A percentile compares a stretch with the other conserved stretches of the same genome.
Evolutionary conservation across 64 coral and sea anemone species (phyloP).

Genomic region (Anthopleura sola): DNA sequence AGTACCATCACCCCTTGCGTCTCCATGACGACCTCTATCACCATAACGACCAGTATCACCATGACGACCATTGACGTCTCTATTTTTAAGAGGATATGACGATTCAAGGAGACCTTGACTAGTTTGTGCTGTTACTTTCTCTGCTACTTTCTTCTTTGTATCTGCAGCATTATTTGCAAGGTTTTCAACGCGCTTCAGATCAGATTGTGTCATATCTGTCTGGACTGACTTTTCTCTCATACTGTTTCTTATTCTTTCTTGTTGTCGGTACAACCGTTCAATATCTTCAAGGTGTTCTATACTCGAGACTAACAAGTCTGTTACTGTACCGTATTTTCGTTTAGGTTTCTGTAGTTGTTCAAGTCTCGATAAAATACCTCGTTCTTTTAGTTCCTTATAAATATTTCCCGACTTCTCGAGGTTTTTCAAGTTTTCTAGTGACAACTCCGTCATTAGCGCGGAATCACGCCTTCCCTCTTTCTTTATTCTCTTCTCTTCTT

Average conservation of each 20-base stretch:
- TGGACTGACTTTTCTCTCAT: neutral
- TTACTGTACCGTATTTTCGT: neutral
- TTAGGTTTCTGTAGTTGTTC: neutral
- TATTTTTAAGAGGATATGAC: no score
- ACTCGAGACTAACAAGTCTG: constrained; percentile 22
- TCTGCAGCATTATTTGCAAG: neutral
- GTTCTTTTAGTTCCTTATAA: neutral
- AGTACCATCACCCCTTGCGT: neutral
- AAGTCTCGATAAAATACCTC: neutral
- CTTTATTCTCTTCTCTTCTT: neutral
- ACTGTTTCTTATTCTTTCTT: neutral
- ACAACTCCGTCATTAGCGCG: constrained; percentile 2
- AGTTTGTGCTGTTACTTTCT: neutral
- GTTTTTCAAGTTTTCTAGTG: neutral
- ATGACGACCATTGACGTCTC: neutral
- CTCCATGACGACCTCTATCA: neutral
- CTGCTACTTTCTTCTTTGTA: neutral
- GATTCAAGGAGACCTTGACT: neutral
- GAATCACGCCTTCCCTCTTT: neutral
- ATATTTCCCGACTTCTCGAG: neutral
- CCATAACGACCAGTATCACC: neutral
- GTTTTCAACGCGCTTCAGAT: neutral
- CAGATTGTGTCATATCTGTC: neutral
- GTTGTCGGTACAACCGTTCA: constrained; percentile 28
- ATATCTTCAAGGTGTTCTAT: constrained; percentile 49